phyloP scores from a whole-genome alignment of 2,113 vertebrate genomes.

The Pelecanoides urinatrix region DNA sequence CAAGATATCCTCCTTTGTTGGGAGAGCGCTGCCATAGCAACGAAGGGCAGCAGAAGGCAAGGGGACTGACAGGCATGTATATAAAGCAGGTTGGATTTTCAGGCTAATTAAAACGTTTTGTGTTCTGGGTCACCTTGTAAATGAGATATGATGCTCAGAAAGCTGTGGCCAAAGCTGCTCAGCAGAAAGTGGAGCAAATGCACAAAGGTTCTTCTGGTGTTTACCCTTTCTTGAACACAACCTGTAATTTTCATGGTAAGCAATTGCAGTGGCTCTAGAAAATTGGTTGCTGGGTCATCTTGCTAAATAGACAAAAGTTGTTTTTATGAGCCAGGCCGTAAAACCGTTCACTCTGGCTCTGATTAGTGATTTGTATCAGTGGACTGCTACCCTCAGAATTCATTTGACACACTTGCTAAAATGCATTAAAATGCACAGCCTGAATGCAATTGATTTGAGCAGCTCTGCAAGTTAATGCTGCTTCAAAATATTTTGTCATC shows the following conservation, averaged over 20 bases:
- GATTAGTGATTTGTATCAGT: background rate
- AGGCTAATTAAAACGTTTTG: slow-evolving; percentile 69
- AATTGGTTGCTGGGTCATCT: background rate
- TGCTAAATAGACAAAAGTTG: slow-evolving; percentile 18
- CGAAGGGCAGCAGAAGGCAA: slow-evolving; percentile 49
- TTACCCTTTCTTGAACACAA: background rate
- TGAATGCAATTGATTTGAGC: background rate
- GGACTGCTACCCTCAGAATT: background rate
- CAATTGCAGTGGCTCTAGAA: background rate
- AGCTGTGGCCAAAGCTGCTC: background rate
- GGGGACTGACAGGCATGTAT: slow-evolving; percentile 45
- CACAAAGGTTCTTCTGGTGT: background rate
- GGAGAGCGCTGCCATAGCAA: slow-evolving; percentile 52
- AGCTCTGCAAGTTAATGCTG: background rate
- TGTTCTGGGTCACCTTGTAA: slow-evolving; percentile 63
- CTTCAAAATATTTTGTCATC: background rate
- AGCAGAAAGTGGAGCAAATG: background rate
- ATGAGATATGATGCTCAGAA: slow-evolving; percentile 53
- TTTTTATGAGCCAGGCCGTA: background rate
- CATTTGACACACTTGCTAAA: slow-evolving; percentile 6
- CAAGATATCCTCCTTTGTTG: slow-evolving; percentile 53
- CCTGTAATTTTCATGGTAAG: background rate
- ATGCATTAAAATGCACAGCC: background rate
- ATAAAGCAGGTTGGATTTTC: slow-evolving; percentile 44
- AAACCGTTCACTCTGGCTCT: background rate